These are phyloP conservation scores for Scolopax bukidnonensis DNA, from an alignment of 2,797 vertebrate species.

Conservation along the genomic window DNA sequence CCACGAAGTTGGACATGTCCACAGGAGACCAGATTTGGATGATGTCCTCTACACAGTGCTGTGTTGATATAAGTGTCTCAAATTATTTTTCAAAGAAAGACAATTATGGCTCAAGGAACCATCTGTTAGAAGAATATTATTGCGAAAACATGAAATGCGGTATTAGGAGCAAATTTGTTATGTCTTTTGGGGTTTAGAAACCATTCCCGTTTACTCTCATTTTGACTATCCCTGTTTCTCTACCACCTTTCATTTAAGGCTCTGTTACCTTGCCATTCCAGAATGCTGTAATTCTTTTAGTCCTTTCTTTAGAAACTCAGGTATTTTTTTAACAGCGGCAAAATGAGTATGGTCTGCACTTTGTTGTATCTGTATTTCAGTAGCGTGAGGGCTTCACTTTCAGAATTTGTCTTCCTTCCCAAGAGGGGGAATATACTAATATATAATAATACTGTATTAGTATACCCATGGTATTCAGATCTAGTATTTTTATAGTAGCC, in stretches of 20 bases:
- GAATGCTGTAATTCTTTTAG: neutral
- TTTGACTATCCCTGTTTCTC: neutral
- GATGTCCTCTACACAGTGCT: neutral
- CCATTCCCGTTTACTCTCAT: neutral
- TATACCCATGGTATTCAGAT: neutral
- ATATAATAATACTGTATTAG: neutral
- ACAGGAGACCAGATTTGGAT: neutral
- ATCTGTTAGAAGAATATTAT: neutral
- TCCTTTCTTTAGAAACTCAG: neutral
- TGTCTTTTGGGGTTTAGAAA: neutral
- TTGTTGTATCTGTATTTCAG: neutral
- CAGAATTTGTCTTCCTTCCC: neutral
- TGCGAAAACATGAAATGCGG: neutral
- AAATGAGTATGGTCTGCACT: neutral
- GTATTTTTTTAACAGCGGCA: neutral
- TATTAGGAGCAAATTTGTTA: neutral
- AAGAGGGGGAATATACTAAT: neutral
- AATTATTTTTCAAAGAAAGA: neutral
- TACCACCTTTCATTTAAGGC: neutral
- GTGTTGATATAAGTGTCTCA: neutral
- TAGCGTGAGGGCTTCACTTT: neutral
- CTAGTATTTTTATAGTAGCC: neutral
- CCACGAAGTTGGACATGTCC: neutral
- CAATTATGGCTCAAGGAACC: neutral
- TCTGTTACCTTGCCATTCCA: neutral